These are phyloP conservation scores for Chiloscyllium plagiosum DNA, from an alignment of 2,113 vertebrate genomes.

Conservation along the genomic window DNA sequence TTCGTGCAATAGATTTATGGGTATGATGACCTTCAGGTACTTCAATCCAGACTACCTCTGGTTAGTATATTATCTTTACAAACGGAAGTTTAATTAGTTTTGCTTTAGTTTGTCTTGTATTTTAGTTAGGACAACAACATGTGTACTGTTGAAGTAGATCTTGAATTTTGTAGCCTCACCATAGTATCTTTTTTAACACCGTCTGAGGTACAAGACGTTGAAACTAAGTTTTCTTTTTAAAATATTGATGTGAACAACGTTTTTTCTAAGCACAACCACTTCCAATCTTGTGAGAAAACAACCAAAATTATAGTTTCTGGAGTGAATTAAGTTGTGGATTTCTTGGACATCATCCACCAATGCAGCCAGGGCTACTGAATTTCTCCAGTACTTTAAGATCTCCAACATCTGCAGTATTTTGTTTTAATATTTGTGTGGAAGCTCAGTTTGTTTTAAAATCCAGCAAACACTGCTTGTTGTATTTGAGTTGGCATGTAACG, in stretches of 20 bases:
- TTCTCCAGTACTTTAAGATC: too few relatives aligned
- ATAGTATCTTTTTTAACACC: background rate
- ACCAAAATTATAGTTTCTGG: background rate
- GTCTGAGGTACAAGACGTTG: background rate
- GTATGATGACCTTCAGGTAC: conserved; percentile 94
- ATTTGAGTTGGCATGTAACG: too few relatives aligned
- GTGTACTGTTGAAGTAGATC: background rate
- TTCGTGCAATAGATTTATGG: conserved; percentile 80
- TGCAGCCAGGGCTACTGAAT: too few relatives aligned
- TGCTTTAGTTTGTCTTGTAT: background rate
- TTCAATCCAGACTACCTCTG: conserved; percentile 90
- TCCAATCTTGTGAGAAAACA: background rate
- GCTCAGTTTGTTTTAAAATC: too few relatives aligned
- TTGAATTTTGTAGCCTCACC: background rate
- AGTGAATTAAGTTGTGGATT: background rate
- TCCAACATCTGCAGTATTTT: too few relatives aligned
- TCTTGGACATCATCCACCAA: background rate
- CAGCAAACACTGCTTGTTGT: too few relatives aligned
- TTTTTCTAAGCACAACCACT: background rate
- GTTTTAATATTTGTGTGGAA: too few relatives aligned
- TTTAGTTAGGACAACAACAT: background rate
- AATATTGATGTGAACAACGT: background rate
- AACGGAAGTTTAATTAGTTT: background rate
- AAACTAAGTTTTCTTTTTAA: background rate
- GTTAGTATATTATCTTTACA: conserved; percentile 57